A percentile compares a stretch with the other conserved stretches of the same genome.
phyloP scores from a whole-genome alignment of 2,113 vertebrate genomes.

The Ranitomeya imitator region DNA sequence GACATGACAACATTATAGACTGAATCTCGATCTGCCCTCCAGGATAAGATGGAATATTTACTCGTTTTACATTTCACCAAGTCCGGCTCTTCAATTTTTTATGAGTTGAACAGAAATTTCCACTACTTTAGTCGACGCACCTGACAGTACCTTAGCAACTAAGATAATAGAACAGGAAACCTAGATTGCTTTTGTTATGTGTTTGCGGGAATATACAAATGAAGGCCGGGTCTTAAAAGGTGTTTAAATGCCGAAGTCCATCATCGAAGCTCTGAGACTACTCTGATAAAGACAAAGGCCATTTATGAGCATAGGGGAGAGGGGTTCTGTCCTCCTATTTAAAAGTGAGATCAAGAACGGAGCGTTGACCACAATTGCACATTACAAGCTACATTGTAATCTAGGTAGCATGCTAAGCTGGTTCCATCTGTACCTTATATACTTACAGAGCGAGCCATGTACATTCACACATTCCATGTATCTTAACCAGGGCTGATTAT shows the following conservation, averaged over 20 bases:
- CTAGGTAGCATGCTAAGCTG: too few species aligned
- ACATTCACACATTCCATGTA: too few species aligned
- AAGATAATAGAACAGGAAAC: slow-evolving; percentile 61
- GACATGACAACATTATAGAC: slow-evolving; percentile 68
- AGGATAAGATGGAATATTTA: slow-evolving; percentile 73
- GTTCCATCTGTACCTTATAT: too few species aligned
- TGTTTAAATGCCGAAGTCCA: background rate
- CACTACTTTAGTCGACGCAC: slow-evolving; percentile 75
- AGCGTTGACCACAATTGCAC: too few species aligned
- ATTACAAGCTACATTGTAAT: too few species aligned
- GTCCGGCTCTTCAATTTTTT: slow-evolving; percentile 76
- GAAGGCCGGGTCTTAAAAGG: background rate
- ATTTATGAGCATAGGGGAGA: too few species aligned
- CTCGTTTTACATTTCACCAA: slow-evolving; percentile 72
- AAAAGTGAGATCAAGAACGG: too few species aligned
- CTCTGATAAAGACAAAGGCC: too few species aligned
- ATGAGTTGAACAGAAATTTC: slow-evolving; percentile 81
- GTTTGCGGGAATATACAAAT: background rate
- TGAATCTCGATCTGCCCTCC: slow-evolving; percentile 69
- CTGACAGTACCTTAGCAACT: slow-evolving; percentile 70
- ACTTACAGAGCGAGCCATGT: too few species aligned
- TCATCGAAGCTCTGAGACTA: background rate
- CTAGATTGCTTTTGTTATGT: slow-evolving; percentile 40
- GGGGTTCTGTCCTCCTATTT: too few species aligned
- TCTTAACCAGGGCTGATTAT: too few species aligned